A percentile compares a stretch with the other conserved stretches of the same genome.
These are phyloP conservation scores for Invenusta paracnida DNA, from an alignment of 2,888 invertebrate species.

Conservation along the genomic window DNA sequence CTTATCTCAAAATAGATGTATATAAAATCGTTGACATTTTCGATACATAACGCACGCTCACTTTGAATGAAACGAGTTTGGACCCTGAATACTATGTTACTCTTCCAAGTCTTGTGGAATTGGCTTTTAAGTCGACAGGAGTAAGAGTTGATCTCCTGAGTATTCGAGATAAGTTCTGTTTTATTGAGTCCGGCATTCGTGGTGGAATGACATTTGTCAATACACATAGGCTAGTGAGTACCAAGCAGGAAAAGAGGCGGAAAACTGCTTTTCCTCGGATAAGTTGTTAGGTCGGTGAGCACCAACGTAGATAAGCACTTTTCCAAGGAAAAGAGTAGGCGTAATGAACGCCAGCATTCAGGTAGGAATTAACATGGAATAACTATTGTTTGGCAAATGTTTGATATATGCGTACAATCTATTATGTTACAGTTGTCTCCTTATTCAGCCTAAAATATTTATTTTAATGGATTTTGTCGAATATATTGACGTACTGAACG, in stretches of 20 bases:
- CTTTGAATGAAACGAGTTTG: no score
- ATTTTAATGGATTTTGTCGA: not conserved
- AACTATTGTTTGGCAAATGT: not conserved
- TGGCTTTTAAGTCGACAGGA: no score
- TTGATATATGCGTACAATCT: not conserved
- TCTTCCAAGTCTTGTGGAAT: no score
- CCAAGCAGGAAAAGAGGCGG: not conserved
- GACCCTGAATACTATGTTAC: no score
- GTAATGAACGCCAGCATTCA: not conserved
- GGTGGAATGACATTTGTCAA: no score
- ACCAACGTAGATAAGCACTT: not conserved
- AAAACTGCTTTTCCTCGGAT: not conserved
- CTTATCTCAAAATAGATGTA: no score
- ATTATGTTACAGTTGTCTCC: not conserved
- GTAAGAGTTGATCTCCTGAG: no score
- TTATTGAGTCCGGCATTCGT: no score
- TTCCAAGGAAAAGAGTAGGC: not conserved
- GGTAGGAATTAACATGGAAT: not conserved
- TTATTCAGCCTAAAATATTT: no score
- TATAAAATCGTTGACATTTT: no score
- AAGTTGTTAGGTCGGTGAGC: not conserved
- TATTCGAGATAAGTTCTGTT: no score
- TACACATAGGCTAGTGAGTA: not conserved
- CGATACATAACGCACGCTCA: no score
- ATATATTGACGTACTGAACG: not conserved